Conservation (phyloP, 2,888 invertebrate species). For the Aplocera efformata region DNA sequence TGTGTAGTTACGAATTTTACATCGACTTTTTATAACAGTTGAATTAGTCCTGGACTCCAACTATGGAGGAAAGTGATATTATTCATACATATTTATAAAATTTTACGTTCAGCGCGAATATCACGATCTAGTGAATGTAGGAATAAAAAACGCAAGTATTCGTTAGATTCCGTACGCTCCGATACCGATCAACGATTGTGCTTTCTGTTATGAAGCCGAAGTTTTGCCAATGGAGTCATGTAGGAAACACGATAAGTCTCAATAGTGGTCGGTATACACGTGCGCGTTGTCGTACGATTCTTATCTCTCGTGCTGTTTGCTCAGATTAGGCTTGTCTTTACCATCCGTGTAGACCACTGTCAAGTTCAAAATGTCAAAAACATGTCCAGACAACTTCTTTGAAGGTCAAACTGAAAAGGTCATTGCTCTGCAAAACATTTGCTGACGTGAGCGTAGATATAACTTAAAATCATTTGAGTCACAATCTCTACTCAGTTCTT, state of each 20-base stretch:
- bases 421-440: conserved; percentile 16
- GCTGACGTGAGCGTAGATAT: not conserved
- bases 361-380: conserved; percentile 75
- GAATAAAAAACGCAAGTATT: no score
- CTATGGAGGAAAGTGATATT: no score
- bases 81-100: no score
- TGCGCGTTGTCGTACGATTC: conserved; percentile 35
- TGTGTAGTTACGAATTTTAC: no score
- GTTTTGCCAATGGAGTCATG: conserved; percentile 10
- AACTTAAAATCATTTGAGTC: not conserved
- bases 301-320: conserved; percentile 61
- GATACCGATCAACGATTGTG: no score
- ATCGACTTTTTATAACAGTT: no score
- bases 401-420: conserved; percentile 35
- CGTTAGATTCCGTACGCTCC: no score
- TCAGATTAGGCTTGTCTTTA: conserved; percentile 47
- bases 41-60: no score
- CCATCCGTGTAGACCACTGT: conserved; percentile 56
- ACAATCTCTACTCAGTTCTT: no score
- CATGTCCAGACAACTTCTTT: conserved; percentile 35
- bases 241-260: conserved; percentile 24
- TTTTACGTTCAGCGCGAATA: no score
- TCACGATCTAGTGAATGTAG: no score
- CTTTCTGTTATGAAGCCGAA: no score
- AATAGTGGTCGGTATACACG: conserved; percentile 42